These are phyloP conservation scores for Fabriciana adippe DNA, from an alignment of 2,888 invertebrate species.

Conservation along the genomic window DNA sequence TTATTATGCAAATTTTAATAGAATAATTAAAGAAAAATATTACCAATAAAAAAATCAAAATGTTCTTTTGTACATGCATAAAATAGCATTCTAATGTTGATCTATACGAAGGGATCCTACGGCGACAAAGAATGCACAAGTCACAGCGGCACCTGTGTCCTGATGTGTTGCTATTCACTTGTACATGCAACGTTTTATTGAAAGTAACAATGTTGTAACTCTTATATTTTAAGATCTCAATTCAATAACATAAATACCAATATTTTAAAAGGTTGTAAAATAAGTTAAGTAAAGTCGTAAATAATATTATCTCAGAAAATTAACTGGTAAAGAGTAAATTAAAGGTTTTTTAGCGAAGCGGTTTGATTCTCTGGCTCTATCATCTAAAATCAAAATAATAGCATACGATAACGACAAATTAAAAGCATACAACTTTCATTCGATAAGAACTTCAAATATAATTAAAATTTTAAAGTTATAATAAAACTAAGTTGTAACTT, in stretches of 20 bases:
- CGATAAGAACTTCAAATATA: background rate
- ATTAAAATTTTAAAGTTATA: background rate
- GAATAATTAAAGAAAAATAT: too few relatives aligned
- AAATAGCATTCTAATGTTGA: constrained; percentile 46
- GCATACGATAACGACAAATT: too few relatives aligned
- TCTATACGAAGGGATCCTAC: constrained; percentile 43
- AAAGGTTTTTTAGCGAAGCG: too few relatives aligned
- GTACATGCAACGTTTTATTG: constrained; percentile 41
- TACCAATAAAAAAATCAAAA: background rate
- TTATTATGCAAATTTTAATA: too few relatives aligned
- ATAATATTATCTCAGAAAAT: too few relatives aligned
- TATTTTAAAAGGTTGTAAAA: too few relatives aligned
- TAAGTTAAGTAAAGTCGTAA: too few relatives aligned
- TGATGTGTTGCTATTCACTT: constrained; percentile 40
- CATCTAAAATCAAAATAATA: too few relatives aligned
- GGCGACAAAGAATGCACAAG: constrained; percentile 68
- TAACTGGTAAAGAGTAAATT: too few relatives aligned
- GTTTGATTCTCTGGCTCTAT: too few relatives aligned
- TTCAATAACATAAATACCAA: background rate
- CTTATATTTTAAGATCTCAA: background rate
- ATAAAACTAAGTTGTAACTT: constrained; percentile 43
- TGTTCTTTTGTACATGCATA: constrained; percentile 12
- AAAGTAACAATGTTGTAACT: constrained; percentile 41
- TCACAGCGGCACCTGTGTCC: constrained; percentile 69
- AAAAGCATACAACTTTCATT: too few relatives aligned